A percentile compares a stretch with the other conserved stretches of the same genome.
Evolutionary conservation across 2,797 vertebrate genomes (phyloP).

Genomic region (Anomalospiza imberbis): DNA sequence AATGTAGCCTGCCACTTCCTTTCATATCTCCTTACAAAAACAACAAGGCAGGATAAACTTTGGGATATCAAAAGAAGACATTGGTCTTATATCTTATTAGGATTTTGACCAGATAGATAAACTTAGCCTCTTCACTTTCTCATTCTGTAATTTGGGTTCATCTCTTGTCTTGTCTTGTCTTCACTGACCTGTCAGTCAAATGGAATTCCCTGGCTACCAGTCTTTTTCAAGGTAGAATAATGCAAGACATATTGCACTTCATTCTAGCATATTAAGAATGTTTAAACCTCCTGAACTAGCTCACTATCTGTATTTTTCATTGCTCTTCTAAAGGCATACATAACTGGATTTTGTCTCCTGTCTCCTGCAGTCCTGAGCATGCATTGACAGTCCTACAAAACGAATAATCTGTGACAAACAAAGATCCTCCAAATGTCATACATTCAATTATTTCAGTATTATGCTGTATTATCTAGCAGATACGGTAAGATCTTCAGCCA

Average conservation of each 20-base stretch:
- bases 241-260: neutral
- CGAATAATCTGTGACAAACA: neutral
- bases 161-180: neutral
- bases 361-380: neutral
- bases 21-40: neutral
- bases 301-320: neutral
- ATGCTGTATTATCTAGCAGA: neutral
- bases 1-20: neutral
- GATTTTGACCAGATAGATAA: neutral
- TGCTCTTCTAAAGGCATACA: neutral
- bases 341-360: neutral
- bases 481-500: neutral
- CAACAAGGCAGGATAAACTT: neutral
- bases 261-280: neutral
- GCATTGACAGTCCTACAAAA: neutral
- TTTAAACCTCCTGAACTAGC: neutral
- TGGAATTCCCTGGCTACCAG: neutral
- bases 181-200: neutral
- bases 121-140: neutral
- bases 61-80: neutral
- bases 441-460: neutral
- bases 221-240: neutral
- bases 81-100: neutral
- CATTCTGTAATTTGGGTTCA: neutral
- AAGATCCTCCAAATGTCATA: neutral